Evolutionary conservation across 2,113 vertebrate genomes (phyloP).

Genomic region (Barbus barbus): DNA sequence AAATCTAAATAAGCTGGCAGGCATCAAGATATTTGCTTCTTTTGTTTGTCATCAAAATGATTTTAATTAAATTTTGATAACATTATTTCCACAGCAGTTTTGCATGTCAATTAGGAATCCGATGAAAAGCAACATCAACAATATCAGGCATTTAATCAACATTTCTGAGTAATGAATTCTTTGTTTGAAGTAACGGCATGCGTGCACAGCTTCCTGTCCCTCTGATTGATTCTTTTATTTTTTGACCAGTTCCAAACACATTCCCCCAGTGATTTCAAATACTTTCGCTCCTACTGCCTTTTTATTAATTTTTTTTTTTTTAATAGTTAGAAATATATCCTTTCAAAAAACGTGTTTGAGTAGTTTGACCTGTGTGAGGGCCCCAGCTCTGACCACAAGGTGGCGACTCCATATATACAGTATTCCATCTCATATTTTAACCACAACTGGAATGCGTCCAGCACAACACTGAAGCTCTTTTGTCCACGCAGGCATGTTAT

Average conservation of each 20-base stretch:
- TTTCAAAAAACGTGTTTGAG: neutral
- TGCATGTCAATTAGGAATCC: slow-evolving; percentile 49
- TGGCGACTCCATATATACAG: slow-evolving; percentile 40
- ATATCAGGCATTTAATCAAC: slow-evolving; percentile 55
- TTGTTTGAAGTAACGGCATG: slow-evolving; percentile 49
- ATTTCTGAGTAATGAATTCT: slow-evolving; percentile 55
- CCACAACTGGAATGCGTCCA: slow-evolving; percentile 13
- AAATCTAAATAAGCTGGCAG: slow-evolving; percentile 19
- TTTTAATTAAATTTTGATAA: slow-evolving; percentile 57
- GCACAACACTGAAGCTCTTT: neutral
- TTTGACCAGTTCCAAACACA: slow-evolving; percentile 38
- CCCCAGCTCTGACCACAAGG: slow-evolving; percentile 44
- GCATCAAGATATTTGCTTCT: slow-evolving; percentile 32
- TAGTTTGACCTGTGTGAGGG: no score
- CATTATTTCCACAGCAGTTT: slow-evolving; percentile 21
- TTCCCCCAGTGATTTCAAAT: slow-evolving; percentile 39
- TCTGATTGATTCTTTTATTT: slow-evolving; percentile 27
- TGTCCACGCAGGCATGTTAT: slow-evolving; percentile 1
- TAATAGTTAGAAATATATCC: slow-evolving; percentile 23
- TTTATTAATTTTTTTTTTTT: neutral
- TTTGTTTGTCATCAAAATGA: slow-evolving; percentile 22
- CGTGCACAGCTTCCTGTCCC: slow-evolving; percentile 24
- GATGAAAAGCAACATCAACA: slow-evolving; percentile 52
- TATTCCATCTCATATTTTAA: neutral
- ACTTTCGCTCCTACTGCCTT: neutral